phyloP scores from a whole-genome alignment of 2,888 invertebrate genomes.

The Oscheius onirici region DNA sequence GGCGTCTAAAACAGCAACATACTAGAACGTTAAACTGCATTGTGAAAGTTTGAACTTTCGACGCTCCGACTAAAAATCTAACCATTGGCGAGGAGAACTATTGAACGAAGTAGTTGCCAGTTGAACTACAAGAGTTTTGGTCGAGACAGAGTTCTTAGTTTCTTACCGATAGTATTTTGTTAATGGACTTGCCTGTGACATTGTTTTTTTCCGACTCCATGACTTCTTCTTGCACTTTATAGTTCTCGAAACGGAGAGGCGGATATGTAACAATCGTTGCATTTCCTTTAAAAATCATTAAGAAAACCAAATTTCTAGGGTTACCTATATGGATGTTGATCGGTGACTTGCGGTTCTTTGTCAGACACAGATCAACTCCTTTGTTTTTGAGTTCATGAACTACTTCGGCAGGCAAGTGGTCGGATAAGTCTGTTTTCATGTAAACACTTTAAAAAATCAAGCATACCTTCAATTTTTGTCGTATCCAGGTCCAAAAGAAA shows the following conservation, averaged over 20 bases:
- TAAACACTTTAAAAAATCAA: neutral
- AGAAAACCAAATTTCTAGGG: neutral
- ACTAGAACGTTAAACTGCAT: too few species aligned
- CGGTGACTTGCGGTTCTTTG: constrained; percentile 2
- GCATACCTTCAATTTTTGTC: neutral
- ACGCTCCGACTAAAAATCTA: too few species aligned
- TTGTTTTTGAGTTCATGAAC: neutral
- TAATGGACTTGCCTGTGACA: neutral
- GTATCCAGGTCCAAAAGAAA: neutral
- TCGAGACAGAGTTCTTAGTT: too few species aligned
- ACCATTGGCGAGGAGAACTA: too few species aligned
- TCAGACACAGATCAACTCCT: neutral
- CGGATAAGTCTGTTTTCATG: neutral
- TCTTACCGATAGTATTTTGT: too few species aligned
- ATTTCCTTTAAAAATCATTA: neutral
- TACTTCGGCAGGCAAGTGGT: neutral
- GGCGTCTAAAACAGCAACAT: too few species aligned
- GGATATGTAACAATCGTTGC: neutral
- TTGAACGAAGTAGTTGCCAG: too few species aligned
- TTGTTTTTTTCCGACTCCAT: constrained; percentile 5
- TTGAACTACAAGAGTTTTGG: too few species aligned
- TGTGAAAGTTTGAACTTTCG: too few species aligned
- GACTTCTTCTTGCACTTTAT: neutral
- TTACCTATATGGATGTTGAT: constrained; percentile 11
- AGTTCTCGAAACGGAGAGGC: constrained; percentile 12